Evolutionary conservation across 2,797 vertebrate species (phyloP), one percentile per base, ranked within the genome.

Genomic region (Acrossocheilus wenchowensis): DNA sequence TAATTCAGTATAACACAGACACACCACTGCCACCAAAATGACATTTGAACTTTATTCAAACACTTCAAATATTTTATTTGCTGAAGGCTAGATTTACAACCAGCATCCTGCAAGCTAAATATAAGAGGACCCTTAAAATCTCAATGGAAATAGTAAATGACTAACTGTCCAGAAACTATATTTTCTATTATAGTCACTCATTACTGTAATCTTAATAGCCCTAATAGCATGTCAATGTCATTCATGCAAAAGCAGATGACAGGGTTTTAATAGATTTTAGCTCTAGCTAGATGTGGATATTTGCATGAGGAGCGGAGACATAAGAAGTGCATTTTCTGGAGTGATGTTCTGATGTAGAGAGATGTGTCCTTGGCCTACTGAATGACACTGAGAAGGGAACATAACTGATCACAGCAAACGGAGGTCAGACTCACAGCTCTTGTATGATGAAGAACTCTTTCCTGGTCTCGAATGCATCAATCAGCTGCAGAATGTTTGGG

Each of bases 381-480:
- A 64, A 86, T 74, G 73, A 57, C 64, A 79, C 30, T 64, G 30
- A 50, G 52, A 83, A 77, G 48, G 73, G 60, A 82, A 69, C 17
- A 64, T 82, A 69, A 83, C 66, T 81, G 64, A 88, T 82, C 68
- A 48, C 9, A 30, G 19, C 39, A 83, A 87, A 84, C 19, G 62
- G 60, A 83, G 80, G 68, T 87, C 89, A 89, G 30, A 95, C 96
- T 96, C 92, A 97, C 97, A 97, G 94, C 90, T 97, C 97, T 92
- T 97, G 96, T 92, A 97, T 95, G 90, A 97, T 97, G 92, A 96
- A 96, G 90, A 96, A 97, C 93, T 97, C 97, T 91, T 97, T 97
- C 83, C 95, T 92, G 15, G 97, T 97, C 93, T 97, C 96, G 83
- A 95, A 97, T 3, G 96, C 96, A 87, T 97, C 96, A 85, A 97